These are phyloP conservation scores for Typhlomys cinereus DNA, from an alignment of 2,113 vertebrate species.

Conservation along the genomic window DNA sequence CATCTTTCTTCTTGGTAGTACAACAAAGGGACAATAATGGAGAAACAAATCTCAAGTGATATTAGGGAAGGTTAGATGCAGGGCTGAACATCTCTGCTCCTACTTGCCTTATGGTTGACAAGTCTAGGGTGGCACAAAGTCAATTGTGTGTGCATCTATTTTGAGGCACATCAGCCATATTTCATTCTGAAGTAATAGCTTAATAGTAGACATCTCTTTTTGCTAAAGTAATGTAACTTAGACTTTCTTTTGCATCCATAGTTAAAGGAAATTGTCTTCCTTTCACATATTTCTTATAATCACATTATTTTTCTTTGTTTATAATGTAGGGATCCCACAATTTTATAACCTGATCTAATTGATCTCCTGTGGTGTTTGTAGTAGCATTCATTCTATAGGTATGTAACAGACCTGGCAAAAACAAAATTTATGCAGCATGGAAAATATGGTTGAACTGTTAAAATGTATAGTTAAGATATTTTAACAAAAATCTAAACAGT, in stretches of 20 bases:
- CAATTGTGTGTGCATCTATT: constrained; percentile 84
- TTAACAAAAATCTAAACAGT: background rate
- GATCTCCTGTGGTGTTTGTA: background rate
- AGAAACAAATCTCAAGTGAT: background rate
- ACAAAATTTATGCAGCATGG: background rate
- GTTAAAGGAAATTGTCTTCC: background rate
- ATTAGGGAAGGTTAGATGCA: too few relatives aligned
- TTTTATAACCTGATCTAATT: constrained; percentile 52
- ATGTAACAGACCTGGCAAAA: background rate
- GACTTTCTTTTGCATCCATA: constrained; percentile 18
- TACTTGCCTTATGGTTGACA: background rate
- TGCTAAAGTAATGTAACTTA: background rate
- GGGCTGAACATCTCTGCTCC: too few relatives aligned
- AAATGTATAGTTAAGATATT: constrained; percentile 42
- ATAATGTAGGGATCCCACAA: background rate
- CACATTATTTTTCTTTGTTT: background rate
- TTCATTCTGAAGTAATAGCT: constrained; percentile 64
- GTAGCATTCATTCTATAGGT: background rate
- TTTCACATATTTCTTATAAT: constrained; percentile 31
- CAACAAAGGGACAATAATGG: background rate
- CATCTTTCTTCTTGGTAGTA: background rate
- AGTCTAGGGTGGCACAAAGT: background rate
- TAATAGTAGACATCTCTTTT: constrained; percentile 41
- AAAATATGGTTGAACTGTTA: background rate
- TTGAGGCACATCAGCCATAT: constrained; percentile 85